Conservation (phyloP, 2,113 vertebrate genomes). For the Empidonax traillii region DNA sequence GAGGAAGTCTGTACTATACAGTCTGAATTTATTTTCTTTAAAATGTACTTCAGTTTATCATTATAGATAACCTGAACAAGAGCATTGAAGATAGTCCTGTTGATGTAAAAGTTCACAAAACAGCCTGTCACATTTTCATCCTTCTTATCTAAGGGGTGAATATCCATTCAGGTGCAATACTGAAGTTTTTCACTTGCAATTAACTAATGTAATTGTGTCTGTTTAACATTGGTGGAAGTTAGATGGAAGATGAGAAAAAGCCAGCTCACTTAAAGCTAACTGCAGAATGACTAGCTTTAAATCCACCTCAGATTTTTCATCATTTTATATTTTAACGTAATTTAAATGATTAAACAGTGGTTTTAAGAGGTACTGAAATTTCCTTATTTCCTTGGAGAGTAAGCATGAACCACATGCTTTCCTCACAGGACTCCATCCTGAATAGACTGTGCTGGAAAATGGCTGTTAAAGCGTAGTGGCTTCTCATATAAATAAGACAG, state of each 20-base stretch:
- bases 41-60: not conserved
- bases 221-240: not conserved
- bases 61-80: not conserved
- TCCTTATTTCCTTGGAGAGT: not conserved
- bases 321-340: not conserved
- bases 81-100: not conserved
- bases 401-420: not conserved
- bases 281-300: not conserved
- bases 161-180: not conserved
- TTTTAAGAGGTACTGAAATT: not conserved
- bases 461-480: not conserved
- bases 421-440: not conserved
- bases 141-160: not conserved
- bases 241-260: not conserved
- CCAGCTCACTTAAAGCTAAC: not conserved
- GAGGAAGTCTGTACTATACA: not conserved
- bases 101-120: not conserved
- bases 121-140: not conserved
- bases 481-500: slow-evolving; percentile 17
- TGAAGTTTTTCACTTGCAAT: not conserved
- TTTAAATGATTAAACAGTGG: not conserved
- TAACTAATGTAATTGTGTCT: not conserved
- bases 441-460: not conserved
- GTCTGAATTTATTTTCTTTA: not conserved
- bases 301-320: not conserved